Evolutionary conservation across 2,888 invertebrate genomes (phyloP).

Genomic region (Loripinus fragilis): DNA sequence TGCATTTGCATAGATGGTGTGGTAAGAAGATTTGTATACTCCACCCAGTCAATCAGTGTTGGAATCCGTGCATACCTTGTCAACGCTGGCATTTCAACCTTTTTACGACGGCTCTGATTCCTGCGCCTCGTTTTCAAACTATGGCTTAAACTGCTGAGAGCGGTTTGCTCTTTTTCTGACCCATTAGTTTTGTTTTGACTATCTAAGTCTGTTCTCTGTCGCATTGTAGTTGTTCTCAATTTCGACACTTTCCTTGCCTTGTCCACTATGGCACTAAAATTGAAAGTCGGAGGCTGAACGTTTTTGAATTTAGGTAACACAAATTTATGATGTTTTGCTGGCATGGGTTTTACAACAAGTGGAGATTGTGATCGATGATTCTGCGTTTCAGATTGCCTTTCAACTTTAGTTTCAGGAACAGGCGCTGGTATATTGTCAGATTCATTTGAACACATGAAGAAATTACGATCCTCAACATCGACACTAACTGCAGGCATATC

Average conservation of each 20-base stretch:
- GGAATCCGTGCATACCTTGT: constrained; percentile 37
- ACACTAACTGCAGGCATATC: neutral
- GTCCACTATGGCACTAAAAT: constrained; percentile 10
- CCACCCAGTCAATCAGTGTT: constrained; percentile 56
- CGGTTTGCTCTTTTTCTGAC: neutral
- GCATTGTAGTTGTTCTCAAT: neutral
- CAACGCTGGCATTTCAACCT: constrained; percentile 30
- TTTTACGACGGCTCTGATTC: constrained; percentile 25
- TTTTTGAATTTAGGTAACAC: constrained; percentile 12
- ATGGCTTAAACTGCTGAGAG: neutral
- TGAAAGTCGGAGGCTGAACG: neutral
- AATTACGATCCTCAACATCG: constrained; percentile 37
- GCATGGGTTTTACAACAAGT: neutral
- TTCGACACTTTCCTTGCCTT: constrained; percentile 5
- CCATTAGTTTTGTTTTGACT: neutral
- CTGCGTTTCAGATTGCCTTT: neutral
- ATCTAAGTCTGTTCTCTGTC: neutral
- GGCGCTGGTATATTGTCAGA: constrained; percentile 23
- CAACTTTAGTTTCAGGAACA: neutral
- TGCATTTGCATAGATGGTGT: constrained; percentile 58
- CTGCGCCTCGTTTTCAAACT: constrained; percentile 37
- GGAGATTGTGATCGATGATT: neutral
- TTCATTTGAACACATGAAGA: constrained; percentile 51
- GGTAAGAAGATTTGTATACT: constrained; percentile 32
- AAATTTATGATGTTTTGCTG: constrained; percentile 12